Evolutionary conservation across 2,113 vertebrate genomes (phyloP), one percentile per base, ranked within the genome.

Genomic region (Microcebus tavaratra): DNA sequence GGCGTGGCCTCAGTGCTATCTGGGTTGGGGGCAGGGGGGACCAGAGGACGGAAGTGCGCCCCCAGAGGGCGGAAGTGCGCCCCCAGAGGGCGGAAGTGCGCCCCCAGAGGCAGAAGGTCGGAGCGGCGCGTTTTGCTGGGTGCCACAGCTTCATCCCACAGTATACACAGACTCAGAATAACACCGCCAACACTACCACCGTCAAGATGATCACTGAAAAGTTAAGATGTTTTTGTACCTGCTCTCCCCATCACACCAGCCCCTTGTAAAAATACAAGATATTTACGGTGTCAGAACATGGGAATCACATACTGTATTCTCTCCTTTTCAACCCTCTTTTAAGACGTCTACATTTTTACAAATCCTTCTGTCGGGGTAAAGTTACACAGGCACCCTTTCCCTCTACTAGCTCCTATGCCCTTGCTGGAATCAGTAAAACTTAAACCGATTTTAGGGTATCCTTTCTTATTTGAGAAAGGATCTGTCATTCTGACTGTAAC

Each of bases 381-480:
- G 45, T 36, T 57, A 80, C 14, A 82, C 36, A 75, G 45, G 45
- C 48, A 59, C 31, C 67, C 3, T 81, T 53, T 86, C 48, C 50
- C 31, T 76, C 45, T 82, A 20, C 45, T 53, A 13, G 42, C 27
- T 84, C 75, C 42, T 42, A 42, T 87, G 63, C 29, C 9, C 34
- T 92, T 84, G 45, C 15, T 45, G 13, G 65, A 53, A 72, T 75
- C 86, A 59, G 53, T 68, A 81, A 85, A 63, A 81, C 20, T 57
- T 70, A 70, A 79, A 11, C 25, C 70, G 84, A 81, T 53, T 89
- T 91, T 27, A 82, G 14, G 6, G n/a, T 42, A 42, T 86, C 14
- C n/a, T 42, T 91, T 95, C 36, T 8, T 57, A 90, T 87, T 82
- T 90, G 80, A 95, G 59, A 88, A 68, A 91, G 42, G 36, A 82